These are phyloP conservation scores for Apotomis turbidana DNA, from an alignment of 2,888 invertebrate species.

Conservation along the genomic window DNA sequence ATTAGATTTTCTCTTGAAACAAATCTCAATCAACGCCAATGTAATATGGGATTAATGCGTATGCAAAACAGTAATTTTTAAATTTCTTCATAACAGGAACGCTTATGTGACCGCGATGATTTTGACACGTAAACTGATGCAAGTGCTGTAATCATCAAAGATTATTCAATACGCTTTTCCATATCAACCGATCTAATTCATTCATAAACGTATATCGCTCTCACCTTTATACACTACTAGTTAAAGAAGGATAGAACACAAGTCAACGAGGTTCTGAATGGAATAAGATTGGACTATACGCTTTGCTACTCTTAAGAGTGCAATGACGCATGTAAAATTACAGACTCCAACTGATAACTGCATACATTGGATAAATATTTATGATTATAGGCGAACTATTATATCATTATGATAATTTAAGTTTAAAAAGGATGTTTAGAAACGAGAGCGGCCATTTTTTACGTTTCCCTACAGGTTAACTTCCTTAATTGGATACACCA, in stretches of 20 bases:
- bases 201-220: neutral
- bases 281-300: conserved; percentile 5
- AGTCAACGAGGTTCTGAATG: conserved; percentile 5
- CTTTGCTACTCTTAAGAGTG: conserved; percentile 17
- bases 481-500: too few species aligned
- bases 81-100: conserved; percentile 47
- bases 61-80: conserved; percentile 39
- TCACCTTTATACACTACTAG: neutral
- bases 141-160: conserved; percentile 43
- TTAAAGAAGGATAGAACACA: conserved; percentile 5
- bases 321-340: conserved; percentile 37
- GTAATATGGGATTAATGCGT: neutral
- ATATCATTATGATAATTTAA: neutral
- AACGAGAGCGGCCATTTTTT: too few species aligned
- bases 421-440: too few species aligned
- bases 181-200: neutral
- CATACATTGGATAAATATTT: conserved; percentile 18
- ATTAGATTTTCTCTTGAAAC: too few species aligned
- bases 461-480: too few species aligned
- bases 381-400: conserved; percentile 21
- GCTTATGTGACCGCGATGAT: conserved; percentile 45
- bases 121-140: conserved; percentile 47
- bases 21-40: too few species aligned
- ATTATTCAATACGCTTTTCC: conserved; percentile 47
- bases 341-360: conserved; percentile 31